Conservation (phyloP, 35 echinoderm and acorn worm genomes). For the Apostichopus japonicus region DNA sequence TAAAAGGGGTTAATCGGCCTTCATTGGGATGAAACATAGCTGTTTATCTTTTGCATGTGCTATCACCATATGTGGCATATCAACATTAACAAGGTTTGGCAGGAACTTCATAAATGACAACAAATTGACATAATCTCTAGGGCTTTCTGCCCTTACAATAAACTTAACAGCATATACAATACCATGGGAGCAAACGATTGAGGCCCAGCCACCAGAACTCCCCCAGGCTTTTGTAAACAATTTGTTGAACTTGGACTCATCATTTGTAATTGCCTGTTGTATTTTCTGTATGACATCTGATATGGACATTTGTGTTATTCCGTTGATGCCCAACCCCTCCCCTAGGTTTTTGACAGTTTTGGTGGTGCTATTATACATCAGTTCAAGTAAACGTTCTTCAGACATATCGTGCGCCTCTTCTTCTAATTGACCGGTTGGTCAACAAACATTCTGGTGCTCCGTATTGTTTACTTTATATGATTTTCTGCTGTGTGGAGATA, state of each 20-base stretch:
- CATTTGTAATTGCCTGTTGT: neutral
- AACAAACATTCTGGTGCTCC: slow-evolving; percentile 20
- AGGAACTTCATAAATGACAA: slow-evolving; percentile 22
- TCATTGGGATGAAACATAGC: too few relatives aligned
- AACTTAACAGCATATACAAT: slow-evolving; percentile 55
- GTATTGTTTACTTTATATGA: neutral
- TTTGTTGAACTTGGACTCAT: slow-evolving; percentile 33
- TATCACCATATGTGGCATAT: slow-evolving; percentile 62
- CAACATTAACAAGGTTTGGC: slow-evolving; percentile 49
- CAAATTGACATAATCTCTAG: slow-evolving; percentile 36
- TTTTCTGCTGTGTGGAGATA: neutral
- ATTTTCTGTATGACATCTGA: neutral
- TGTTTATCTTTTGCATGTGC: slow-evolving; percentile 6
- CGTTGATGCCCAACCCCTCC: neutral
- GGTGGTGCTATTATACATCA: neutral
- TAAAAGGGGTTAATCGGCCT: neutral
- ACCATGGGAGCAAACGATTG: slow-evolving; percentile 40
- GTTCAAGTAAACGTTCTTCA: slow-evolving; percentile 27
- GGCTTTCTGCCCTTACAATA: slow-evolving; percentile 46
- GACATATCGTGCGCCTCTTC: neutral
- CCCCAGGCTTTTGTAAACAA: slow-evolving; percentile 7
- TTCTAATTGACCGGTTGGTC: slow-evolving; percentile 23
- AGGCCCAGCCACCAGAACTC: neutral
- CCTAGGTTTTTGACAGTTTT: neutral
- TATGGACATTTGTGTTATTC: neutral